phyloP scores from a whole-genome alignment of 1,140 invertebrate species.

The Aphis craccivora region DNA sequence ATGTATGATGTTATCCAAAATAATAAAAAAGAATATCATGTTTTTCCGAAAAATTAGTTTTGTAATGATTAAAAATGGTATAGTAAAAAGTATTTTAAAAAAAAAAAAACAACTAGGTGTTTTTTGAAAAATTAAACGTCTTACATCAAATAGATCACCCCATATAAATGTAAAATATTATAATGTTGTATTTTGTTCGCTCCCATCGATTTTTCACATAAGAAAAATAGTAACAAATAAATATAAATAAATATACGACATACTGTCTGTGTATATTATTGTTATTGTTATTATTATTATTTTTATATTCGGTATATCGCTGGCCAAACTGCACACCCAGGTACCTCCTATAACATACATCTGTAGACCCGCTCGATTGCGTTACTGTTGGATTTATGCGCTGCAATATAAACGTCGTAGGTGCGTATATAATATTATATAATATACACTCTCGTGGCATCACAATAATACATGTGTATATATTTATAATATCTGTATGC shows the following conservation, averaged over 20 bases:
- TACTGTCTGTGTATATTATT: neutral
- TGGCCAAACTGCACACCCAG: no score
- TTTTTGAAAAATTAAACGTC: no score
- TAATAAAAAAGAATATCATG: no score
- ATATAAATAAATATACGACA: conserved; percentile 43
- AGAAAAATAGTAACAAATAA: conserved; percentile 28
- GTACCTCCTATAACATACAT: neutral
- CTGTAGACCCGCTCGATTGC: neutral
- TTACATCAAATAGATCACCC: no score
- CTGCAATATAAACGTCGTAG: neutral
- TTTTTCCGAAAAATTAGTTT: no score
- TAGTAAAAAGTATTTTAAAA: no score
- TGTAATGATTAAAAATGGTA: no score
- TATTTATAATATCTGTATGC: neutral
- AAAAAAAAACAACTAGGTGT: no score
- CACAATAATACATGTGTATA: neutral
- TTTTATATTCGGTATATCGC: neutral
- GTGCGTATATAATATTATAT: neutral
- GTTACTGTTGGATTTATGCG: neutral
- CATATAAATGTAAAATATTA: neutral
- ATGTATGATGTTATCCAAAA: no score
- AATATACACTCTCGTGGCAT: neutral
- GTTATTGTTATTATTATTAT: neutral
- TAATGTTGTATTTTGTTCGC: neutral
- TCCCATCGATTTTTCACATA: neutral